phyloP scores from a whole-genome alignment of 1,140 invertebrate species.

The Hylaeus volcanicus region DNA sequence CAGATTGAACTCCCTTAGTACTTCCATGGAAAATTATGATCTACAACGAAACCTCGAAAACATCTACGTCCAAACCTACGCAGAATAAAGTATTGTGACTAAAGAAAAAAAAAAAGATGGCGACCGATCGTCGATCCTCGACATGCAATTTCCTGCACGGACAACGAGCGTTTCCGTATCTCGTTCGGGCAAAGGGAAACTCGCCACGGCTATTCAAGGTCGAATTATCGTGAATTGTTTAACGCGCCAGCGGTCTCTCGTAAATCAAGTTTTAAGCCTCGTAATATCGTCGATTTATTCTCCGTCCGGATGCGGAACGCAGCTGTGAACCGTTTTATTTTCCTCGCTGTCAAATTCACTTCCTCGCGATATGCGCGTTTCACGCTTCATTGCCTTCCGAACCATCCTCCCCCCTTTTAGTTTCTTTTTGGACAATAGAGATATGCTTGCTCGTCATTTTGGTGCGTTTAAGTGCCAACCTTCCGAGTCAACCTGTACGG shows the following conservation, averaged over 20 bases:
- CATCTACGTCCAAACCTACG: too few relatives aligned
- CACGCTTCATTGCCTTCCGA: not conserved
- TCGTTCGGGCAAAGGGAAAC: not conserved
- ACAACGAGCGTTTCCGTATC: conserved; percentile 18
- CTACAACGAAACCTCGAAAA: too few relatives aligned
- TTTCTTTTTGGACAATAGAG: not conserved
- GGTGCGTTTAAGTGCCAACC: too few relatives aligned
- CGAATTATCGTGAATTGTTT: not conserved
- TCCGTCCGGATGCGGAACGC: not conserved
- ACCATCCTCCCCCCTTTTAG: not conserved
- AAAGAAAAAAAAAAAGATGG: not conserved
- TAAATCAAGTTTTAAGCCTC: conserved; percentile 8
- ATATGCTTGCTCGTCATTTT: not conserved
- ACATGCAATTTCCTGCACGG: conserved; percentile 44
- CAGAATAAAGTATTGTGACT: too few relatives aligned
- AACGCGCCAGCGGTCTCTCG: not conserved
- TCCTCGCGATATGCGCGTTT: not conserved
- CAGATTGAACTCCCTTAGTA: too few relatives aligned
- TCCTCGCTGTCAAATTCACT: conserved; percentile 8
- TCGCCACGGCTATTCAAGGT: not conserved
- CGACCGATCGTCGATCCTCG: not conserved
- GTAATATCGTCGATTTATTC: conserved; percentile 21
- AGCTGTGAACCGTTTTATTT: conserved; percentile 13
- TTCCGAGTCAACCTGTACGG: too few relatives aligned
- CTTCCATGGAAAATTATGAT: too few relatives aligned